Conservation (phyloP, 2,797 vertebrate species). For the Periparus ater region DNA sequence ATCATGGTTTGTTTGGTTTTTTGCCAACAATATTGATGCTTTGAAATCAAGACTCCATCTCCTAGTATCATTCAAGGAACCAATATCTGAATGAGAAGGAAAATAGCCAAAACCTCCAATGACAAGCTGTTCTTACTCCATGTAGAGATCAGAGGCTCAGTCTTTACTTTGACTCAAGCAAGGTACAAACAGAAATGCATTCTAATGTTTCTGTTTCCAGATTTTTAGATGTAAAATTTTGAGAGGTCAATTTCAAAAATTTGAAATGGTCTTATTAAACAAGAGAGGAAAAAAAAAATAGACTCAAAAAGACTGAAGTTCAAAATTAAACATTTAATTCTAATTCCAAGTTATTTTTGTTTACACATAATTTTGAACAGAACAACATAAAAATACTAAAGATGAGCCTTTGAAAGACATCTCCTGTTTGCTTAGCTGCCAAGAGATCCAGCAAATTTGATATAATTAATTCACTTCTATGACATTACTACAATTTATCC, state of each 20-base stretch:
- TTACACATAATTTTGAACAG: background rate
- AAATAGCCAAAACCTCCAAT: background rate
- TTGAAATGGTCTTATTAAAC: background rate
- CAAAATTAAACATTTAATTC: background rate
- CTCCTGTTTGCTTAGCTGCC: background rate
- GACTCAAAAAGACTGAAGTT: background rate
- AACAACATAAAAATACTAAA: background rate
- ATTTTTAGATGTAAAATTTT: background rate
- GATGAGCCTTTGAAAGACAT: background rate
- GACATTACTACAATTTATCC: background rate
- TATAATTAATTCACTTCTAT: background rate
- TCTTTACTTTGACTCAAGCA: background rate
- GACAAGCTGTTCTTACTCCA: background rate
- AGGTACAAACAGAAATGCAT: background rate
- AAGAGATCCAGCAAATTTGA: background rate
- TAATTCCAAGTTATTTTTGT: background rate
- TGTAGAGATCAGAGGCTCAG: background rate
- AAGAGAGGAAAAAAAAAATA: fast-evolving
- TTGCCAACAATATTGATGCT: background rate
- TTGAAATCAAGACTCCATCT: background rate
- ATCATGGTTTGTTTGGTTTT: background rate
- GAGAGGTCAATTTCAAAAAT: background rate
- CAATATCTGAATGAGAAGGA: background rate
- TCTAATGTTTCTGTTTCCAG: background rate
- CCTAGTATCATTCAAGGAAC: background rate